phyloP scores from a whole-genome alignment of 2,797 vertebrate species.

The Phataginus tricuspis region DNA sequence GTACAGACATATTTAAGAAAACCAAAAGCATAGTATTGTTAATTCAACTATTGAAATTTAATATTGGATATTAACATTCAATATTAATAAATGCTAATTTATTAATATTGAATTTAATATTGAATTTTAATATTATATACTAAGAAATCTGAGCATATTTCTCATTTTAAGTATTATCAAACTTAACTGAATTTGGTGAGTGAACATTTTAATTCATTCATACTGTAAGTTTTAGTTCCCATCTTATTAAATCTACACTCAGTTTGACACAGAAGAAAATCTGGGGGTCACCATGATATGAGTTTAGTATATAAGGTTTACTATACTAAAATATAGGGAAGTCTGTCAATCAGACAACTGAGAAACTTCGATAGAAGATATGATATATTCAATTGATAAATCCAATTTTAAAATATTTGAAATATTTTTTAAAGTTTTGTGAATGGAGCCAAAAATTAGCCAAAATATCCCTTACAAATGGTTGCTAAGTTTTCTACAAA shows the following conservation, averaged over 20 bases:
- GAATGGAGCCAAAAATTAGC: neutral
- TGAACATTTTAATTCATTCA: neutral
- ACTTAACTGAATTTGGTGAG: neutral
- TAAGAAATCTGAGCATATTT: too few relatives aligned
- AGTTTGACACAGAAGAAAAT: conserved; percentile 4
- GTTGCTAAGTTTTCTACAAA: neutral
- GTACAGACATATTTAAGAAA: conserved; percentile 18
- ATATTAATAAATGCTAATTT: too few relatives aligned
- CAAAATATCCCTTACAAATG: neutral
- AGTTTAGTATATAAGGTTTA: neutral
- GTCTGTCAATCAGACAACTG: neutral
- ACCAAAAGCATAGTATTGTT: neutral
- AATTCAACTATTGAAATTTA: neutral
- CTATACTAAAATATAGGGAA: neutral
- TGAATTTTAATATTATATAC: too few relatives aligned
- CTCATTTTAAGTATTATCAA: too few relatives aligned
- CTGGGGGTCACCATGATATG: neutral
- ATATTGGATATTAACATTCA: too few relatives aligned
- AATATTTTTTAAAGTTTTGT: neutral
- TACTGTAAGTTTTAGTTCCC: neutral
- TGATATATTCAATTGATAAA: neutral
- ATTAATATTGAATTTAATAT: too few relatives aligned
- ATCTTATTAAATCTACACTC: neutral
- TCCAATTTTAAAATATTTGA: neutral
- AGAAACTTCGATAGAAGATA: neutral